Conservation (phyloP, 2,797 vertebrate genomes). For the Coranthus polyacanthus region DNA sequence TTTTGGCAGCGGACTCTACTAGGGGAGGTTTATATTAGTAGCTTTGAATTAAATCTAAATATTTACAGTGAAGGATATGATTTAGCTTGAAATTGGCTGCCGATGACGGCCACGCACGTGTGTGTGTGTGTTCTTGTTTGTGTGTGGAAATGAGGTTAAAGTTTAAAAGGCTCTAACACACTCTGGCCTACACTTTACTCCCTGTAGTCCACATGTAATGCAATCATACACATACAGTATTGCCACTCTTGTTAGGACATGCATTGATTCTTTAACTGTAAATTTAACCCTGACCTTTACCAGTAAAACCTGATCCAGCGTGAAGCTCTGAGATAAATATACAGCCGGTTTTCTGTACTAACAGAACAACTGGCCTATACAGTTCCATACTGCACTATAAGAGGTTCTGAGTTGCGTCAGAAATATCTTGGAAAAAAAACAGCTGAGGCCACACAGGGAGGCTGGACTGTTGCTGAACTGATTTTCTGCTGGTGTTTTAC, state of each 20-base stretch:
- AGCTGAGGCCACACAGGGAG: constrained; percentile 47
- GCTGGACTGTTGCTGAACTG: too few relatives aligned
- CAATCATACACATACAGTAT: background rate
- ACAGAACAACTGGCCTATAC: background rate
- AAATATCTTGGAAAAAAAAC: constrained; percentile 11
- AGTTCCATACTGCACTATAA: background rate
- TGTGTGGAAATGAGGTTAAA: background rate
- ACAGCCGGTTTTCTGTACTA: constrained; percentile 5
- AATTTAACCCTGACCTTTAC: constrained; percentile 4
- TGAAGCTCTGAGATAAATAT: constrained; percentile 30
- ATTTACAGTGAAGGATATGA: constrained; percentile 62
- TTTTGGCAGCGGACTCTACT: constrained; percentile 68
- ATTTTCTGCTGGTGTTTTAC: too few relatives aligned
- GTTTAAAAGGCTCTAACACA: background rate
- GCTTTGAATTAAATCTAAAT: constrained; percentile 69
- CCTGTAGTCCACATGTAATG: constrained; percentile 8
- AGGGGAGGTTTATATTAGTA: constrained; percentile 59
- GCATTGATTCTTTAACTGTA: constrained; percentile 22
- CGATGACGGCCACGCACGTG: background rate
- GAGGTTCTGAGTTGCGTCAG: background rate
- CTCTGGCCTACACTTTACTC: background rate
- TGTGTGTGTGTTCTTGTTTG: constrained; percentile 16
- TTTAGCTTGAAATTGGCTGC: constrained; percentile 46
- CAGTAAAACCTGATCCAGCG: constrained; percentile 45
- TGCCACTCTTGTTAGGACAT: background rate